Evolutionary conservation across 2,797 vertebrate genomes (phyloP).

Genomic region (Sparus aurata): DNA sequence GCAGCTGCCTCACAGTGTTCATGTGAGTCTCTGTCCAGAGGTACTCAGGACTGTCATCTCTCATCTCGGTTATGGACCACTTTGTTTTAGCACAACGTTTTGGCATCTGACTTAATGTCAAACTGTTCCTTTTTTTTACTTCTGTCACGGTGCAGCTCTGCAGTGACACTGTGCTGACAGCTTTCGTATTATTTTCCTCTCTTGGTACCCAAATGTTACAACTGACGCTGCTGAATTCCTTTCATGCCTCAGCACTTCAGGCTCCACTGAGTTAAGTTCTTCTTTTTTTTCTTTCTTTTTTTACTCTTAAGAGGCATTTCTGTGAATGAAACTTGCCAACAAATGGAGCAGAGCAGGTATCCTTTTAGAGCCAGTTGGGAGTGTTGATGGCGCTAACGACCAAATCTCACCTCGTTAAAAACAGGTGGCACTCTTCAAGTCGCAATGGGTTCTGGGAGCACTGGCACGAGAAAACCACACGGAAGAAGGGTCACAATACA

Average conservation of each 20-base stretch:
- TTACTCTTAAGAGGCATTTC: not conserved
- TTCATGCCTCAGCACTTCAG: not conserved
- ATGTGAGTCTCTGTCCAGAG: not conserved
- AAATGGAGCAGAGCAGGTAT: not conserved
- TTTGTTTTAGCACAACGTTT: slow-evolving; percentile 6
- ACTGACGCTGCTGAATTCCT: not conserved
- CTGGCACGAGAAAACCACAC: not conserved
- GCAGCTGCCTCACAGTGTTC: not conserved
- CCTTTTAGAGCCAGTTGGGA: not conserved
- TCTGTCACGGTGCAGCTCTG: slow-evolving; percentile 8
- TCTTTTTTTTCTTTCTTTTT: no score
- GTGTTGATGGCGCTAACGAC: slow-evolving; percentile 5
- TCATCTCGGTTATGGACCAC: slow-evolving; percentile 1
- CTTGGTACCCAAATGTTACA: not conserved
- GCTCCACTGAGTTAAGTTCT: not conserved
- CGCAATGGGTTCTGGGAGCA: not conserved
- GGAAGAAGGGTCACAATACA: not conserved
- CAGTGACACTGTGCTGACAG: slow-evolving; percentile 3
- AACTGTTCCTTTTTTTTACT: slow-evolving; percentile 3
- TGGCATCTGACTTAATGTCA: slow-evolving; percentile 8
- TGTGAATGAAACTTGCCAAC: slow-evolving; percentile 4
- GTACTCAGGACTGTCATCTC: slow-evolving; percentile 6
- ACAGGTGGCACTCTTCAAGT: slow-evolving; percentile 21
- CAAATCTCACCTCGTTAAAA: not conserved
- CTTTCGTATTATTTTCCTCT: not conserved